These are phyloP conservation scores for Odontothrips loti DNA, from an alignment of 2,888 invertebrate genomes.

Conservation along the genomic window DNA sequence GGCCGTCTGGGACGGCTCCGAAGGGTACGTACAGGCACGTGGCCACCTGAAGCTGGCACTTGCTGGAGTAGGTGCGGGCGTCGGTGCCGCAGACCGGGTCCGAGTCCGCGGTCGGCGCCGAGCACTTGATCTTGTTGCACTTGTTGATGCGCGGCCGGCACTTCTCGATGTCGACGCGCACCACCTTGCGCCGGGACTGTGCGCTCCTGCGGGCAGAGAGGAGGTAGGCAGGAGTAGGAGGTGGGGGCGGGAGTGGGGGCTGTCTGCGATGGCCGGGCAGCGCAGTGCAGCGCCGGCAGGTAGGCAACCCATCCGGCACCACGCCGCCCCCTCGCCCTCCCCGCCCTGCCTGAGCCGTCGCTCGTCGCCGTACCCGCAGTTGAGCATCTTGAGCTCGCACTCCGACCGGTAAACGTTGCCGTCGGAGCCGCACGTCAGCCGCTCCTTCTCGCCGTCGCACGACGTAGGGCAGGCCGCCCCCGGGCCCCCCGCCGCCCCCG, in stretches of 20 bases:
- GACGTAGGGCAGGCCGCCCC: slow-evolving; percentile 60
- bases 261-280: no score
- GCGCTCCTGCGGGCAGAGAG: slow-evolving; percentile 32
- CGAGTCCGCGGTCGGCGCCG: slow-evolving; percentile 36
- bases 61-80: slow-evolving; percentile 76
- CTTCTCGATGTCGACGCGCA: slow-evolving; percentile 73
- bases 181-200: slow-evolving; percentile 57
- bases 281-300: not conserved
- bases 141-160: slow-evolving; percentile 69
- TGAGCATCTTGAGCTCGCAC: slow-evolving; percentile 83
- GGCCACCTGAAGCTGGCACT: slow-evolving; percentile 76
- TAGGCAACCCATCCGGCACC: not conserved
- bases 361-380: slow-evolving; percentile 64
- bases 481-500: not conserved
- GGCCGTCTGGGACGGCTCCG: no score
- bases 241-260: not conserved
- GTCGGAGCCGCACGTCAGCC: slow-evolving; percentile 79
- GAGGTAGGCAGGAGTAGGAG: not conserved
- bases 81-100: slow-evolving; percentile 84
- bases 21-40: slow-evolving; percentile 86
- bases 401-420: slow-evolving; percentile 82
- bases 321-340: no score
- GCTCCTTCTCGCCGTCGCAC: slow-evolving; percentile 67
- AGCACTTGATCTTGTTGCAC: slow-evolving; percentile 63
- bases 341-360: no score